Conservation (phyloP, 2,113 vertebrate genomes). For the Callocephalon fimbriatum region DNA sequence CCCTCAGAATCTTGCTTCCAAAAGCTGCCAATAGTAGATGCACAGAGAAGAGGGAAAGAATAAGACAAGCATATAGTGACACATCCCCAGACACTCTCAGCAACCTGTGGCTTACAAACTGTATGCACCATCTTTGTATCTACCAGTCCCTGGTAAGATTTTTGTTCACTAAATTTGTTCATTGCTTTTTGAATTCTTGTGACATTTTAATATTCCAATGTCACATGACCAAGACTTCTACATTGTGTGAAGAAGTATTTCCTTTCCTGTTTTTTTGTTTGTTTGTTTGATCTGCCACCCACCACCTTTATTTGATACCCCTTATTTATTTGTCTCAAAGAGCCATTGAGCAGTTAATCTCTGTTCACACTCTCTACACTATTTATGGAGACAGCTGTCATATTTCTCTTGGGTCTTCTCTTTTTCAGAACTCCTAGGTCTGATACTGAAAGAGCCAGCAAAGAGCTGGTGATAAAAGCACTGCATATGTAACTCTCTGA, state of each 20-base stretch:
- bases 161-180: not conserved
- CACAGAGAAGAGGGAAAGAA: not conserved
- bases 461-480: not conserved
- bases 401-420: not conserved
- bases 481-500: not conserved
- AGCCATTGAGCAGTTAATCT: not conserved
- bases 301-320: not conserved
- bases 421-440: not conserved
- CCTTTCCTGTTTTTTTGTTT: not conserved
- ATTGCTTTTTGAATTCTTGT: not conserved
- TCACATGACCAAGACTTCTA: not conserved
- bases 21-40: not conserved
- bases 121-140: not conserved
- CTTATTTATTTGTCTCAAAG: not conserved
- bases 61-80: not conserved
- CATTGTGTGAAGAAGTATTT: not conserved
- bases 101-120: not conserved
- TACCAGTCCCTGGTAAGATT: not conserved
- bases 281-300: not conserved
- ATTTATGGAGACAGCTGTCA: not conserved
- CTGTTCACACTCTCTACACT: not conserved
- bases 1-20: not conserved
- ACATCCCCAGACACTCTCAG: not conserved
- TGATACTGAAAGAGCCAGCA: not conserved
- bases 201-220: not conserved